Base-by-base conservation (phyloP, 1,140 invertebrate species). In the Tetramorium parvispinum region DNA sequence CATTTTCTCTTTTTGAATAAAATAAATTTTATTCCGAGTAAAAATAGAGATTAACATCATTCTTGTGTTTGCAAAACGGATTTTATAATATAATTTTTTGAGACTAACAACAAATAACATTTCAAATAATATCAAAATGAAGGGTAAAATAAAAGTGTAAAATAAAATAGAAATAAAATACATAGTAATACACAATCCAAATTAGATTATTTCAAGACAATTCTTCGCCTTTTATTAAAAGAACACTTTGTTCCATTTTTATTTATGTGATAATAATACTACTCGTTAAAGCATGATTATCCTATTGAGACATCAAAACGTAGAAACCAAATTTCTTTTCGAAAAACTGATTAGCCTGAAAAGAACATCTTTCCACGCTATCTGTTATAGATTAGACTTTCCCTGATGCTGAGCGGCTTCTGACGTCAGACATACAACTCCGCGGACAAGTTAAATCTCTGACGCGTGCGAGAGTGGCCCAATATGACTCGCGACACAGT, bases 401-500 rank as follows among this genome's bases (percentile, higher is more conserved):
- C 21, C 43, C 53, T 24, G 46, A 51, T 43, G 70, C 21, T 66
- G 40, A 32, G 37, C 21, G 24, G 11, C 24, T 21, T n/a, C 7
- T 61, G 53, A 61, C 79, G 68, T 83, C 79, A 83, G 68, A 73
- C 68, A 61, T 37, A 75, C 68, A 73, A 46, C 37, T 59, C 43
- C 51, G 53, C 40, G 24, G 43, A 1, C 16, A 46, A 55, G 40
- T 68, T 40, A 18, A 66, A 13, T 43, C 63, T 66, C 40, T n/a
- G 18, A 59, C 65, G 77, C 32, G 53, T 40, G n/a, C 13, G 40
- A 78, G 82, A 85, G 86, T 90, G 78, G 88, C 87, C 83, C 68
- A 88, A 89, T 89, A 89, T 76, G 61, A 73, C 57, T 65, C 37
- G 32, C 63, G 40, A 87, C 85, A 89, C 89, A 91, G 24, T 89